Evolutionary conservation across 2,797 vertebrate genomes (phyloP), one percentile per base, ranked within the genome.

Genomic region (Oreochromis mossambicus): DNA sequence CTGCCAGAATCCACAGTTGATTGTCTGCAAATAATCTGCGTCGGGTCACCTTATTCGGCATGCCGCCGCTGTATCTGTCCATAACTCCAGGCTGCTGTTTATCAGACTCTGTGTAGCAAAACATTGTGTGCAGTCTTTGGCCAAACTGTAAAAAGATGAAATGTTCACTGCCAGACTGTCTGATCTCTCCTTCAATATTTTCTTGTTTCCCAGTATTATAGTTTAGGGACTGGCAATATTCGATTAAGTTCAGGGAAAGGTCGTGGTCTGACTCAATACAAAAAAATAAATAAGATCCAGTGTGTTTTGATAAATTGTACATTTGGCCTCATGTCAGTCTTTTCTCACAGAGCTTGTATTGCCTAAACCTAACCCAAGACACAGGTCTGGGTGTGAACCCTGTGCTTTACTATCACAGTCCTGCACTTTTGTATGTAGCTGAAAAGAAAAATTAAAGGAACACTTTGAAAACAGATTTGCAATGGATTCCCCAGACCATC

Each of bases 11-110:
- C 82, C 83, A 86, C 87, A 88, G 24, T 83, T 92, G 78, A 76
- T 86, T 83, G 89, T 91, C 86, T 82, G 87, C 79, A 91, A 90
- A 90, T 88, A 91, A 82, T 86, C 86, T 86, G 90, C 70, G 46
- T 29, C 8, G 4, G 87, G 91, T 88, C 84, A 92, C 88, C 75
- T 87, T 87, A 78, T 79, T 79, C 55, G 58, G 80, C 34, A 43
- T 15, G 36, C 50, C 11, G 21, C 6, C 46, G 50, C 78, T 43
- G 55, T 55, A 76, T 58, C 81, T 54, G 58, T 13, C 11, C 6
- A 14, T 80, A 26, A 55, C 70, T 56, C n/a, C 54, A 26, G 46
- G 55, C 78, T 82, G 34, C 80, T 78, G 24, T 34, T 56, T 17
- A 36, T 46, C 54, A 61, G 9, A 81, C 14, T 75, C 34, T 75